Evolutionary conservation across 2,888 invertebrate genomes (phyloP), one percentile per base, ranked within the genome.

Genomic region (Punctoribates punctum): DNA sequence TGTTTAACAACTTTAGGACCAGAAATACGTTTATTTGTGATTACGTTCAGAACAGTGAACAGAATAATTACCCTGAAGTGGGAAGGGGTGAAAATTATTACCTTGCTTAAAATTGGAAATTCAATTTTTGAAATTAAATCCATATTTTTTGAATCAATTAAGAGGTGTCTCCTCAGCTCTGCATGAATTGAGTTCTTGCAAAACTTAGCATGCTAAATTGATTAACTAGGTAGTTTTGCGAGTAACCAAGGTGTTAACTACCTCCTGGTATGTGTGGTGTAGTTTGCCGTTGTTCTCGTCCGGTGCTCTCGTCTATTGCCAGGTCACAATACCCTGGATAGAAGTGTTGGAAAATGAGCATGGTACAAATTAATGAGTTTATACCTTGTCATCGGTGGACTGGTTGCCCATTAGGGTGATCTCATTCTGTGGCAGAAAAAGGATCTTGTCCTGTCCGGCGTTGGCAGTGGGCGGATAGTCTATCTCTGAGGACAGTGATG

Each of bases 391-490:
- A 82, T 97, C 96, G 0, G 92, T 91, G 78, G 95, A 96, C 77
- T 91, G 86, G 81, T 92, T 96, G 5, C 96, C 96, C 83, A 93
- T 94, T 29, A 97, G 85, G 0, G 91, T 92, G 13, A 94, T 88
- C 60, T 87, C 86, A 82, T 93, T 94, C 83, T 91, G 91, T 0
- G 96, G 96, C 76, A 96, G 86, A 85, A 93, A 93, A 80, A 96
- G 89, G 77, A 96, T 92, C 60, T 92, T 90, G 81, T 95, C 92
- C 82, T 93, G 84, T 88, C 95, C 93, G 70, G 96, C 96, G 86
- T 95, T 95, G 0, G 96, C 96, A 83, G 93, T 93, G 0, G 96
- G 96, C 0, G 95, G 95, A 85, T 96, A 96, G 83, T 97, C 96
- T 0, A 90, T 93, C 80, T 92, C 91, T 93, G 23, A 94, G 85